These are phyloP conservation scores for Enteromius paludinosus DNA, from an alignment of 2,797 vertebrate species.

Conservation along the genomic window DNA sequence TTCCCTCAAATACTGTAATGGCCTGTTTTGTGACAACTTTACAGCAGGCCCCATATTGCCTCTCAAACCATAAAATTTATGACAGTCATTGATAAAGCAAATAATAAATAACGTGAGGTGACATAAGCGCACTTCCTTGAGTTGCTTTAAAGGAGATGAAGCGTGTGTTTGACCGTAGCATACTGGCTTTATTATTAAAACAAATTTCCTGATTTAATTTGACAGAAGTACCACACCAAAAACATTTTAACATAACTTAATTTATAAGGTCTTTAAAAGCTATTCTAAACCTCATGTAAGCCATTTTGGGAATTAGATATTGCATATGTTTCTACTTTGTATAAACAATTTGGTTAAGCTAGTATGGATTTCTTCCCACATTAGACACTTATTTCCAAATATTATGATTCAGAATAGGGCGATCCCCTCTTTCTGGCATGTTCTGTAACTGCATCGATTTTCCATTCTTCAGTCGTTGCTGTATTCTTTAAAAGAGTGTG, in stretches of 20 bases:
- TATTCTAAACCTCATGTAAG: background rate
- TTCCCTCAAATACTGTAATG: background rate
- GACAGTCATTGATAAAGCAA: conserved; percentile 32
- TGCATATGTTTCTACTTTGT: background rate
- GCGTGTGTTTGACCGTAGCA: background rate
- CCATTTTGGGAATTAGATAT: background rate
- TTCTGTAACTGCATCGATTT: background rate
- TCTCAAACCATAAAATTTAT: conserved; percentile 28
- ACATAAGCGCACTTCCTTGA: conserved; percentile 28
- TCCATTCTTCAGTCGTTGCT: background rate
- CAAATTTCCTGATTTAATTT: background rate
- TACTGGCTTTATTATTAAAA: background rate
- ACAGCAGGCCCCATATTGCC: background rate
- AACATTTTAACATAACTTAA: background rate
- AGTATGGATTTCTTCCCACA: background rate
- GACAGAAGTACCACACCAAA: background rate
- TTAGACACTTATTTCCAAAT: background rate
- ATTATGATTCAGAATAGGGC: background rate
- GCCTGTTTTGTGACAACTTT: background rate
- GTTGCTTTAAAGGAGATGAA: conserved; percentile 21
- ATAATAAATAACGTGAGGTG: conserved; percentile 46
- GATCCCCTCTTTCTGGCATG: background rate
- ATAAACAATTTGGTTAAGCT: background rate
- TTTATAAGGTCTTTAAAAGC: background rate
- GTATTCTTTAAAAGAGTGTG: background rate